Evolutionary conservation across 2,113 vertebrate genomes (phyloP), one percentile per base, ranked within the genome.

Genomic region (Erythrocercus mccallii): DNA sequence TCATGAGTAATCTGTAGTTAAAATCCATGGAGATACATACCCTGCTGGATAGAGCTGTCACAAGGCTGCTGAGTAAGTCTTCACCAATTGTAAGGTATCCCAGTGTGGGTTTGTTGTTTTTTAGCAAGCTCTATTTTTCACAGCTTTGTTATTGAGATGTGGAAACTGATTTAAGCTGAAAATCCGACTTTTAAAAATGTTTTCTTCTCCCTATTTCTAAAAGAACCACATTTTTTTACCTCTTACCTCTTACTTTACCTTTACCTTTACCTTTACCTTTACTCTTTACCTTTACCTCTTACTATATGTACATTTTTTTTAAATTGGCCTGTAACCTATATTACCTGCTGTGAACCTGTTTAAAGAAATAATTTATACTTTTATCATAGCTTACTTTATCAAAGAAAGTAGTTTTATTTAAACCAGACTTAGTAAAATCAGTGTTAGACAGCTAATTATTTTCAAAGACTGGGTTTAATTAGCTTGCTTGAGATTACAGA

Each of bases 381-480:
- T 16, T 87, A 53, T 60, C 12, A 14, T 65, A 45, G 42, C 23
- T 94, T 64, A 40, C 18, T 92, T 91, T 72, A 80, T 62, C 71
- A 72, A 92, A 91, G 35, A 61, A 91, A 50, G 62, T 33, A 48
- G n/a, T 72, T 89, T 92, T 79, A 85, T 92, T 91, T 91, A 95
- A 96, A 79, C 62, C 81, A 95, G 86, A 76, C 45, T 82, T 61
- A 66, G 54, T 47, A 73, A 88, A 90, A 90, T 69, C 27, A 56
- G 47, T 62, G 76, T 71, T 83, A 71, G 80, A 61, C 70, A 77
- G 66, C 45, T 81, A 60, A 56, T 94, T 91, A 62, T 82, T 95
- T 95, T 92, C 74, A 88, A 76, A 80, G 78, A 21, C 91, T 72
- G 70, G 66, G 35, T 86, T 95, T 92, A 92, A 96, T 94, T 88